Percentiles rank a stretch among this genome's conserved stretches.
Evolutionary conservation across 1,140 invertebrate genomes (phyloP).

Genomic region (Planococcus citri): DNA sequence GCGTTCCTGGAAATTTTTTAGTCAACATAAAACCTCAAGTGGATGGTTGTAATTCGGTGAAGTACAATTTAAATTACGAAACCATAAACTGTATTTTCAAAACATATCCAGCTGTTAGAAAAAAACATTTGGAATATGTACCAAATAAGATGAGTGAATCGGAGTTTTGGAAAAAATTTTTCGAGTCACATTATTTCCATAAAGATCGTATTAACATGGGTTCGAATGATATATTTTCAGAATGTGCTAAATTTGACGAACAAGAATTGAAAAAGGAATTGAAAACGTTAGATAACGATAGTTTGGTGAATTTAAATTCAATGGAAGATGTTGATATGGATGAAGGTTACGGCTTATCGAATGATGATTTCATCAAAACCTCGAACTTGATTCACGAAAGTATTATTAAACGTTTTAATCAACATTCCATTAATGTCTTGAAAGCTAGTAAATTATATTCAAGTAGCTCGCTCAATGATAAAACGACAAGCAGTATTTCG

Average conservation of each 20-base stretch:
- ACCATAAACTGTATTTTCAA: conserved; percentile 97
- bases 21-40: conserved; percentile 83
- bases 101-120: conserved; percentile 96
- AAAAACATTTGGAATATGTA: conserved; percentile 93
- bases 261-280: conserved; percentile 70
- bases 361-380: conserved; percentile 42
- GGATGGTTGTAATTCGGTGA: conserved; percentile 91
- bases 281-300: conserved; percentile 59
- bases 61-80: conserved; percentile 94
- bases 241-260: conserved; percentile 93
- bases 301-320: conserved; percentile 62
- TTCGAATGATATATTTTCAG: conserved; percentile 81
- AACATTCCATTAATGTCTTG: conserved; percentile 92
- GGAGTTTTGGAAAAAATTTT: conserved; percentile 99
- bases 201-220: conserved; percentile 79
- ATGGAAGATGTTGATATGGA: conserved; percentile 63
- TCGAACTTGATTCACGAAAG: conserved; percentile 49
- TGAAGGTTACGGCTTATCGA: conserved; percentile 49
- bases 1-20: conserved; percentile 76
- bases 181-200: conserved; percentile 99
- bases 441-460: conserved; percentile 49
- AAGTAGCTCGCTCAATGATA: background rate
- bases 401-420: conserved; percentile 58
- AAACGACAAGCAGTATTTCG: conserved; percentile 27
- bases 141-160: conserved; percentile 88